Evolutionary conservation across 2,888 invertebrate genomes (phyloP).

Genomic region (Eurytoma adleriae): DNA sequence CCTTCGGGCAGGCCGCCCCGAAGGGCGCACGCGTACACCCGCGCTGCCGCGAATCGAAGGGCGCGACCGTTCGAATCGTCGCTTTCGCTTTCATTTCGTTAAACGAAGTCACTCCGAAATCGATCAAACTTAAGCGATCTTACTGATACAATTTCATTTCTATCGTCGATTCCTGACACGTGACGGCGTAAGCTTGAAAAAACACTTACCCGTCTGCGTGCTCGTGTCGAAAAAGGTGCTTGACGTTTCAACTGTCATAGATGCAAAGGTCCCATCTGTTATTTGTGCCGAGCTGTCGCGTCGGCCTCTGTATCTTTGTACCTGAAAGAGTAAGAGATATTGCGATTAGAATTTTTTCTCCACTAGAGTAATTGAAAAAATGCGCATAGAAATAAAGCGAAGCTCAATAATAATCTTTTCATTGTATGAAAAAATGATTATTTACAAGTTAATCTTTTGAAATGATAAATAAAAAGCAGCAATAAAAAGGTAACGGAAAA

Average conservation of each 20-base stretch:
- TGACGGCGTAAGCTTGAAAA: neutral
- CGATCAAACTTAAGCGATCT: no score
- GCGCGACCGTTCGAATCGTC: no score
- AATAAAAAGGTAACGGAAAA: neutral
- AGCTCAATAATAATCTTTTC: neutral
- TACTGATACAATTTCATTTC: no score
- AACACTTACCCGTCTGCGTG: slow-evolving; percentile 91
- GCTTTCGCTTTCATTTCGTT: no score
- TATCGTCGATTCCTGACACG: no score
- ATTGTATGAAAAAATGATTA: neutral
- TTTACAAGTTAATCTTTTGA: neutral
- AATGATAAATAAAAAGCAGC: neutral
- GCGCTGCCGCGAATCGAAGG: no score
- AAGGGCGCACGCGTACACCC: no score
- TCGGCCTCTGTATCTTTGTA: slow-evolving; percentile 80
- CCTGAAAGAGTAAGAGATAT: slow-evolving; percentile 60
- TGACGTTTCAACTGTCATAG: slow-evolving; percentile 95
- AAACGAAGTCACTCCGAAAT: no score
- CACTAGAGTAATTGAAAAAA: neutral
- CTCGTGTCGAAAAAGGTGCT: slow-evolving; percentile 95
- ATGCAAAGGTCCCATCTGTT: slow-evolving; percentile 92
- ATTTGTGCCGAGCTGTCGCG: slow-evolving; percentile 93
- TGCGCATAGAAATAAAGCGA: neutral
- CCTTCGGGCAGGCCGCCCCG: no score
- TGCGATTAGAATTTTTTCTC: neutral